Percentiles rank a stretch among this genome's conserved stretches.
These are phyloP conservation scores for Protaetia brevitarsis DNA, from an alignment of 1,140 invertebrate genomes.

Conservation along the genomic window DNA sequence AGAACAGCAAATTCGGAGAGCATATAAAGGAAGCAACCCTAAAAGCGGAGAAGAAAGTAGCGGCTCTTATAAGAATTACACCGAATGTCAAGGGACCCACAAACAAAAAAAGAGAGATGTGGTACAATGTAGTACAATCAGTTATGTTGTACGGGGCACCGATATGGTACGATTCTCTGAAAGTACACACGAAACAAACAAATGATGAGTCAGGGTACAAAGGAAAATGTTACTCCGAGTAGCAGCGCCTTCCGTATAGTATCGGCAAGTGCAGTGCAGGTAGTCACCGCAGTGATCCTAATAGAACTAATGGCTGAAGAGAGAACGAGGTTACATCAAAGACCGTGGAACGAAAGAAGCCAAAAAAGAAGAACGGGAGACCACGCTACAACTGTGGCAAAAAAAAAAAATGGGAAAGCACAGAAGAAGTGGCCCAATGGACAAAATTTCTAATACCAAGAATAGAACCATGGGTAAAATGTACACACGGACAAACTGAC, in stretches of 20 bases:
- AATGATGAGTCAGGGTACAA: constrained; percentile 29
- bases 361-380: too few relatives aligned
- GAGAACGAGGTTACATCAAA: too few relatives aligned
- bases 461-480: too few relatives aligned
- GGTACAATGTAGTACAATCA: constrained; percentile 33
- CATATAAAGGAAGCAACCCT: constrained; percentile 26
- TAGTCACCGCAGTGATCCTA: too few relatives aligned
- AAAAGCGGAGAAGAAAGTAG: constrained; percentile 25
- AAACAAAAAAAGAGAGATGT: constrained; percentile 27
- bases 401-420: too few relatives aligned
- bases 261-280: too few relatives aligned
- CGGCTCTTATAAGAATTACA: constrained; percentile 33
- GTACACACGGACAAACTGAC: too few relatives aligned
- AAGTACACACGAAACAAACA: constrained; percentile 27
- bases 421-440: too few relatives aligned
- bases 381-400: too few relatives aligned
- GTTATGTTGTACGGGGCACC: constrained; percentile 35
- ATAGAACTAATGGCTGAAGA: too few relatives aligned
- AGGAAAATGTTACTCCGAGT: constrained; percentile 27
- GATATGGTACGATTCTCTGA: constrained; percentile 30
- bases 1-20: constrained; percentile 25
- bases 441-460: too few relatives aligned
- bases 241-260: not conserved
- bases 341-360: too few relatives aligned
- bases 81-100: constrained; percentile 36